A percentile compares a stretch with the other conserved stretches of the same genome.
Evolutionary conservation across 2,113 vertebrate genomes (phyloP).

Genomic region (Sylvilagus bachmani): DNA sequence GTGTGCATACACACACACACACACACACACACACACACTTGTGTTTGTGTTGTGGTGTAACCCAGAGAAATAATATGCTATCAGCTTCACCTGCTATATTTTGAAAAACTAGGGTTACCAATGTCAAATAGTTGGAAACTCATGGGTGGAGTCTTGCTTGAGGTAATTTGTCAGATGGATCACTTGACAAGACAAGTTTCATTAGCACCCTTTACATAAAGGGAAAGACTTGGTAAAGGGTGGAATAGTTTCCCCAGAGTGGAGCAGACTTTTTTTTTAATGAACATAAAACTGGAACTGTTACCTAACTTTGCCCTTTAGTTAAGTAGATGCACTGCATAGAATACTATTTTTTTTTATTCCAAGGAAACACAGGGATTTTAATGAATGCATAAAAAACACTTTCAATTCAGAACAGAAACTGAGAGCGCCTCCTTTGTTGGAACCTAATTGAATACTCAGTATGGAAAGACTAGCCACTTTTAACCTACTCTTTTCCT

Average conservation of each 20-base stretch:
- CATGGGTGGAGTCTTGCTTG: constrained; percentile 27
- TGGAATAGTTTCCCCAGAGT: constrained; percentile 4
- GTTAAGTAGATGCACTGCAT: background rate
- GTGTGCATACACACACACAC: background rate
- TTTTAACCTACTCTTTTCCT: constrained; percentile 48
- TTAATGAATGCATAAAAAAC: constrained; percentile 41
- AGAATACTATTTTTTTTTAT: background rate
- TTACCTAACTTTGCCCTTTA: background rate
- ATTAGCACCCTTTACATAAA: constrained; percentile 55
- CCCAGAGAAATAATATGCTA: background rate
- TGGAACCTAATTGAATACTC: constrained; percentile 34
- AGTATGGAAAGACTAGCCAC: constrained; percentile 33
- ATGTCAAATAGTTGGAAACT: background rate
- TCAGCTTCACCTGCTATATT: background rate
- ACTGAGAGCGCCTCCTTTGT: constrained; percentile 52
- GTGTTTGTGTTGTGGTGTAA: background rate
- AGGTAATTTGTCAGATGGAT: constrained; percentile 40
- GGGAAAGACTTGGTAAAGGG: background rate
- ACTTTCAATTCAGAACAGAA: constrained; percentile 45
- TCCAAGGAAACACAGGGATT: background rate
- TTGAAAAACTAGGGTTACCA: constrained; percentile 27
- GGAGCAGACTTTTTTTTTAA: background rate
- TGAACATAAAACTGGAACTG: constrained; percentile 15
- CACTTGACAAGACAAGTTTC: constrained; percentile 27
- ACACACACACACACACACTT: background rate